Percentiles rank a stretch among this genome's conserved stretches.
Conservation (phyloP, 2,888 invertebrate species). For the Acronicta alni region DNA sequence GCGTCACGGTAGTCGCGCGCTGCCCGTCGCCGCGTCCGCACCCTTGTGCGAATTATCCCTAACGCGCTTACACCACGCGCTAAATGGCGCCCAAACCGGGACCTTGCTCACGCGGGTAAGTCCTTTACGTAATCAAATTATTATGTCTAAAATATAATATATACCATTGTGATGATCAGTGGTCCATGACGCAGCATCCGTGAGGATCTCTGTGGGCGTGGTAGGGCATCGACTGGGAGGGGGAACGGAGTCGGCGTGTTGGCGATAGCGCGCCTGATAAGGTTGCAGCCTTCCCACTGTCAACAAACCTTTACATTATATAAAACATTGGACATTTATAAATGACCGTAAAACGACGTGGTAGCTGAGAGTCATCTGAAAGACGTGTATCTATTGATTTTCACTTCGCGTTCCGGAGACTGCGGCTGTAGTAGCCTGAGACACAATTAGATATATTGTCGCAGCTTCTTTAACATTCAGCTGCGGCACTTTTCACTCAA, state of each 20-base stretch:
- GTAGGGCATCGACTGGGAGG: constrained; percentile 72
- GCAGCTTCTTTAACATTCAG: constrained; percentile 76
- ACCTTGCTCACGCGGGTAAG: constrained; percentile 84
- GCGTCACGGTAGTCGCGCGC: constrained; percentile 79
- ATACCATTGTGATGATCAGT: constrained; percentile 36
- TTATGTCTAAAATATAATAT: constrained; percentile 17
- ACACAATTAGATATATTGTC: constrained; percentile 72
- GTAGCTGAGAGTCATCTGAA: constrained; percentile 69
- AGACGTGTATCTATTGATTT: constrained; percentile 83
- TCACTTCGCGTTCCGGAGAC: constrained; percentile 66
- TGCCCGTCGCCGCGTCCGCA: constrained; percentile 75
- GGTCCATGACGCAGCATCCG: constrained; percentile 78
- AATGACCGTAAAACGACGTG: constrained; percentile 57
- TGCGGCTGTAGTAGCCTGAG: constrained; percentile 56
- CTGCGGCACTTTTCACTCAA: constrained; percentile 57
- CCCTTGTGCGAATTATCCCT: constrained; percentile 60
- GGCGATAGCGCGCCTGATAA: constrained; percentile 82
- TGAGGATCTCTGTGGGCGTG: constrained; percentile 79
- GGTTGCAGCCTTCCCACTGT: constrained; percentile 79
- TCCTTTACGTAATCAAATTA: constrained; percentile 62
- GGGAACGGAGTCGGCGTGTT: constrained; percentile 77
- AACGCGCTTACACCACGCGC: constrained; percentile 77
- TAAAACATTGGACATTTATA: constrained; percentile 62
- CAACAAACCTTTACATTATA: constrained; percentile 81
- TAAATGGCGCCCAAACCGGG: constrained; percentile 86